Conservation (phyloP, 2,888 invertebrate species). For the Rhaphigaster nebulosa region DNA sequence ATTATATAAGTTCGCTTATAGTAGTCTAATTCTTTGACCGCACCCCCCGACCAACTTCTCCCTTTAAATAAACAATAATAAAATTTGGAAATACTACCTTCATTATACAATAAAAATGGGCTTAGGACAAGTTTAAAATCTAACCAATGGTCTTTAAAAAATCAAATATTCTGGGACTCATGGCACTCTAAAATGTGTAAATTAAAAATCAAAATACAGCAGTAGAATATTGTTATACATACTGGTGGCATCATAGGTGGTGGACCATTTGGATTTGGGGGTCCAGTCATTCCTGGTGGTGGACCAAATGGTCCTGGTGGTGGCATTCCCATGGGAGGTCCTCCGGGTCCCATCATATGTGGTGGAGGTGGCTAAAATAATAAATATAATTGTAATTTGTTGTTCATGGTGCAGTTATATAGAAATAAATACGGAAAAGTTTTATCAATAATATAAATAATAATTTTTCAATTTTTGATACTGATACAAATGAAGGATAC, state of each 20-base stretch:
- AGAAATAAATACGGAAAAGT: background rate
- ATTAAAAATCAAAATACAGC: too few species aligned
- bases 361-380: conserved; percentile 66
- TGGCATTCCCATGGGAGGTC: conserved; percentile 69
- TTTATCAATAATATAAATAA: background rate
- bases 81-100: too few species aligned
- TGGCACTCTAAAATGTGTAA: too few species aligned
- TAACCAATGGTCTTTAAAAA: too few species aligned
- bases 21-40: too few species aligned
- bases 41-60: too few species aligned
- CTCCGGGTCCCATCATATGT: conserved; percentile 71
- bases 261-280: conserved; percentile 64
- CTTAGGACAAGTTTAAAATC: too few species aligned
- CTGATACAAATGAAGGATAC: too few species aligned
- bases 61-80: too few species aligned
- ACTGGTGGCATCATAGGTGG: conserved; percentile 67
- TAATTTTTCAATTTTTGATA: background rate
- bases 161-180: too few species aligned
- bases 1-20: too few species aligned
- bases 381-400: background rate
- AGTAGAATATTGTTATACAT: conserved; percentile 28
- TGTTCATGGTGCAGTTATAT: background rate
- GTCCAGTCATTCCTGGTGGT: conserved; percentile 68
- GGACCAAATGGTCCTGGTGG: conserved; percentile 72
- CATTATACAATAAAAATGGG: too few species aligned